Evolutionary conservation across 2,797 vertebrate genomes (phyloP).

Genomic region (Anguilla obscura): DNA sequence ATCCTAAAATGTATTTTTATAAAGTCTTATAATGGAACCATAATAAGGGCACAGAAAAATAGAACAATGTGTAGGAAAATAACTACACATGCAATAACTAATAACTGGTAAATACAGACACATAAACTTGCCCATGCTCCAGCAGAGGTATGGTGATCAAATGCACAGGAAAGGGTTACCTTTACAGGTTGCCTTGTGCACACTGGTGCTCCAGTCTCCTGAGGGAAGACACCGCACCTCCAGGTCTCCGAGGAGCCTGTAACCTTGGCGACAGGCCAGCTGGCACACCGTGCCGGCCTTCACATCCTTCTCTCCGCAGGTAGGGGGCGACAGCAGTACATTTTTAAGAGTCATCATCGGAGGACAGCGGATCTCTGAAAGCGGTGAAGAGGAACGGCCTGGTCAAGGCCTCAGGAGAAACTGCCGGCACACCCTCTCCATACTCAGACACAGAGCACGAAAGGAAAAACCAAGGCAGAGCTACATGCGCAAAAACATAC

Average conservation of each 20-base stretch:
- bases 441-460: background rate
- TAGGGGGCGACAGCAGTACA: conserved; percentile 74
- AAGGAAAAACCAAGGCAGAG: background rate
- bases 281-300: conserved; percentile 75
- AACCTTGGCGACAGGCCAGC: conserved; percentile 83
- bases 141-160: background rate
- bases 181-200: conserved; percentile 81
- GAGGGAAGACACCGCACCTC: conserved; percentile 80
- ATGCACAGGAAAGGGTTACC: conserved; percentile 67
- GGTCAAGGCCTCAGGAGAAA: background rate
- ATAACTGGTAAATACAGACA: background rate
- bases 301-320: conserved; percentile 77
- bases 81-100: background rate
- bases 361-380: conserved; percentile 82
- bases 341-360: conserved; percentile 71
- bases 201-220: conserved; percentile 84
- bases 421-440: background rate
- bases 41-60: background rate
- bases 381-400: background rate
- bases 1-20: too few relatives aligned
- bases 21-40: background rate
- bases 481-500: background rate
- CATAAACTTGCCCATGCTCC: background rate
- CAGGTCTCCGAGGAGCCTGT: conserved; percentile 76
- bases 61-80: background rate